Evolutionary conservation across 2,888 invertebrate species (phyloP), one percentile per base, ranked within the genome.

Genomic region (Chalcis sispes): DNA sequence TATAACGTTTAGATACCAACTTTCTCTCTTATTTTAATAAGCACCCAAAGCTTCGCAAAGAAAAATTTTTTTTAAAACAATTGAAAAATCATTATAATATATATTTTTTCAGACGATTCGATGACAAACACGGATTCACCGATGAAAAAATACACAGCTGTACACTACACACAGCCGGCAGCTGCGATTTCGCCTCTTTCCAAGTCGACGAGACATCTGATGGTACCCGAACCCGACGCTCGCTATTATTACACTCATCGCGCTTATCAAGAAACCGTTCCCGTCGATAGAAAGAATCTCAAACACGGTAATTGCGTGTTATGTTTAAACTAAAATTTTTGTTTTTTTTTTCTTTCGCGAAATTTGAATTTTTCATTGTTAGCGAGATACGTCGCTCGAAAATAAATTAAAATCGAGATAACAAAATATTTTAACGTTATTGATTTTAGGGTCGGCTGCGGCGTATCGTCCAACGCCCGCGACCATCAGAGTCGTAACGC

Each of bases 151-250:
- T 95, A 94, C 81, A 95, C 95, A 0, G 93, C 94, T 2, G 92
- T 93, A 82, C 94, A 94, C 83, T 95, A 93, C 87, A 95, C 95
- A 1, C 94, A 95, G 86, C 94, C 95, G 67, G 95, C 94, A 79
- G 94, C 95, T 83, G 91, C 91, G 71, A 92, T 92, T 73, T 94
- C 94, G 1, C 92, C 92, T 65, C 88, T 93, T 78, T 95, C 95
- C 20, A 95, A 95, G 89, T 95, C 95, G 13, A 95, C 95, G 8
- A 91, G 95, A 83, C 95, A 95, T 89, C 90, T 95, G 61, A 90
- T 94, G 78, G 92, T 93, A 64, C 94, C 94, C 8, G 89, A 88
- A 79, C 88, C 88, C 80, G 93, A 93, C 84, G 89, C 91, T 58
- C 91, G 93, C 83, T 93, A 93, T 86, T 93, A 93, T 90, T 90